These are phyloP conservation scores for Aporophyla lueneburgensis DNA, from an alignment of 2,888 invertebrate genomes.

Conservation along the genomic window DNA sequence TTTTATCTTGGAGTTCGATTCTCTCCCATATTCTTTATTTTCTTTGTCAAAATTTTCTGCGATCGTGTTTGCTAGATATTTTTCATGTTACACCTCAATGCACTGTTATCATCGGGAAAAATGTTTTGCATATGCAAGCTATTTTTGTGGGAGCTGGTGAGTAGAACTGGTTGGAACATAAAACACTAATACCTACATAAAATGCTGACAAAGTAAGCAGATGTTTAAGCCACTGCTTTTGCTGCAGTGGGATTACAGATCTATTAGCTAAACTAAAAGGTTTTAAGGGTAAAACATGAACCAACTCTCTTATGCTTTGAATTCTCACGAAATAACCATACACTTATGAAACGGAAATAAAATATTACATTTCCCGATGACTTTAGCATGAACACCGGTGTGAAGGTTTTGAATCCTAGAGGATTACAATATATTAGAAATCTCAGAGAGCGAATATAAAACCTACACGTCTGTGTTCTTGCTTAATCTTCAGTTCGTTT, in stretches of 20 bases:
- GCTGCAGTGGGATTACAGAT: background rate
- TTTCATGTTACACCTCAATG: conserved; percentile 50
- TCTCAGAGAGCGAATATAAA: too few species aligned
- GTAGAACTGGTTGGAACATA: background rate
- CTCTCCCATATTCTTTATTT: conserved; percentile 53
- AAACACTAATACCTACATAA: background rate
- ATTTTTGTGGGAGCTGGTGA: background rate
- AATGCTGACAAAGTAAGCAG: background rate
- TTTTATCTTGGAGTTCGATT: conserved; percentile 59
- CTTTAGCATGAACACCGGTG: too few species aligned
- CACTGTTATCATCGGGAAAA: conserved; percentile 34
- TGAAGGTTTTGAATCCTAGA: too few species aligned
- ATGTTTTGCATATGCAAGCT: conserved; percentile 13
- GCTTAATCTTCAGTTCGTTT: too few species aligned
- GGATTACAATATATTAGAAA: too few species aligned
- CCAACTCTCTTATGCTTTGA: too few species aligned
- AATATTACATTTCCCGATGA: too few species aligned
- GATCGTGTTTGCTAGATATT: conserved; percentile 38
- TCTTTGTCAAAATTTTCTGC: conserved; percentile 56
- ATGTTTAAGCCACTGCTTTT: too few species aligned
- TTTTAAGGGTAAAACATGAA: background rate
- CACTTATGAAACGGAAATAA: too few species aligned
- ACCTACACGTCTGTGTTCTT: too few species aligned
- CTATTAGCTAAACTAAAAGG: background rate
- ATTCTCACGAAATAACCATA: conserved; percentile 3